Evolutionary conservation across 1,140 invertebrate species (phyloP).

Genomic region (Bombus vancouverensis): DNA sequence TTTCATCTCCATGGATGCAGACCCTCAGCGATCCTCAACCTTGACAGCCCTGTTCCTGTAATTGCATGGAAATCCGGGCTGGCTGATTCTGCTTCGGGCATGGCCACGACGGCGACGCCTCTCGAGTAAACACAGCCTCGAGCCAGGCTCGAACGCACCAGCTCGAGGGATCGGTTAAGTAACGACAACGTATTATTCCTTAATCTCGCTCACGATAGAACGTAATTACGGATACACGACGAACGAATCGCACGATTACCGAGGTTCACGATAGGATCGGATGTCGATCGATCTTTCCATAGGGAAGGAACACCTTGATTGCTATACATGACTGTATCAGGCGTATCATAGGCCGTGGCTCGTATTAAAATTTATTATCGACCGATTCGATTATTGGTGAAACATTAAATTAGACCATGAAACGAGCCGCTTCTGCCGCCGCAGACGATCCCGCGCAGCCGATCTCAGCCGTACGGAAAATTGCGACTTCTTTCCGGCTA

Average conservation of each 20-base stretch:
- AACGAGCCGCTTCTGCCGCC: background rate
- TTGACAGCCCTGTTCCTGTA: slow-evolving; percentile 40
- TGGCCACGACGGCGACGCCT: slow-evolving; percentile 8
- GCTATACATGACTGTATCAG: background rate
- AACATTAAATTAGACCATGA: background rate
- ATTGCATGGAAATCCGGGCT: slow-evolving; percentile 45
- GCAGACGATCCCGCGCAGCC: background rate
- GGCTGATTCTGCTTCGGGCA: background rate
- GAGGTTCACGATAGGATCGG: no score
- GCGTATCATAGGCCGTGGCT: no score
- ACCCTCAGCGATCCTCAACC: slow-evolving; percentile 57
- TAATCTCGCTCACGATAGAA: background rate
- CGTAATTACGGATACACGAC: background rate
- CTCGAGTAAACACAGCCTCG: background rate
- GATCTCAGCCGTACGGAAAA: background rate
- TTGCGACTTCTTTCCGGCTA: background rate
- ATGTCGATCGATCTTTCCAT: background rate
- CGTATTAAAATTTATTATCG: slow-evolving; percentile 21
- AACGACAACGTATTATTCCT: slow-evolving; percentile 14
- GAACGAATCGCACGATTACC: background rate
- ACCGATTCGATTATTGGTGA: slow-evolving; percentile 13
- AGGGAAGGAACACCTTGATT: background rate
- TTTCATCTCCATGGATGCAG: slow-evolving; percentile 60
- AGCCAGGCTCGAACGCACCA: background rate
- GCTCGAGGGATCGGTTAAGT: background rate